Conservation (phyloP, 1,140 invertebrate genomes). For the Heliothis subflexa region DNA sequence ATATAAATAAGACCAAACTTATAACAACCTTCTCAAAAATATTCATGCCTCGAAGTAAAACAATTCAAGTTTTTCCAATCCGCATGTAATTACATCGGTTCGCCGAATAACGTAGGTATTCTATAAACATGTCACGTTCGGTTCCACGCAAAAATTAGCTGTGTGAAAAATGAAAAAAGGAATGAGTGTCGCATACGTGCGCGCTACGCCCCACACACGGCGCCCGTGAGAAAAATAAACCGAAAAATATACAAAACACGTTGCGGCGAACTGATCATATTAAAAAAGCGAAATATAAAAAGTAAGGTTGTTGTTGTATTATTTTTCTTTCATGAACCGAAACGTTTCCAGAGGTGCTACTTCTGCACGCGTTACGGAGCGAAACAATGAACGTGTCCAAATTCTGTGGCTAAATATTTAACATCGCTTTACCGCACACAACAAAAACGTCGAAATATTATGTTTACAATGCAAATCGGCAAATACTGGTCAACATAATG, state of each 20-base stretch:
- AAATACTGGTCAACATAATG: too few relatives aligned
- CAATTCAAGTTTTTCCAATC: not conserved
- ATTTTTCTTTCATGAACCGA: conserved; percentile 34
- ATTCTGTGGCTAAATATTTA: not conserved
- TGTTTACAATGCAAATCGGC: conserved; percentile 9
- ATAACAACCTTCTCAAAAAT: too few relatives aligned
- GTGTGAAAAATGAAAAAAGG: conserved; percentile 16
- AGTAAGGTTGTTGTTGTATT: conserved; percentile 35
- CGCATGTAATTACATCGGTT: not conserved
- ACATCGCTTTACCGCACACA: not conserved
- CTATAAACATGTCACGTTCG: not conserved
- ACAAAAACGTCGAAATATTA: not conserved
- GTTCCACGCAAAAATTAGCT: conserved; percentile 23
- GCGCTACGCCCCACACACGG: not conserved
- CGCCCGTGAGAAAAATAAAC: conserved; percentile 9
- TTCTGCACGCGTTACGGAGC: conserved; percentile 18
- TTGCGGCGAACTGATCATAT: conserved; percentile 26
- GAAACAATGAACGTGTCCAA: conserved; percentile 33
- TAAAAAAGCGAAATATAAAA: conserved; percentile 41
- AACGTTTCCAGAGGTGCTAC: conserved; percentile 12
- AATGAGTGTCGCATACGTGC: not conserved
- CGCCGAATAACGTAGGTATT: not conserved
- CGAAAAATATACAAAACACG: conserved; percentile 31
- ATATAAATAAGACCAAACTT: too few relatives aligned
- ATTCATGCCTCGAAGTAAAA: too few relatives aligned